These are phyloP conservation scores for Anguilla japonica DNA, from an alignment of 2,113 vertebrate species.

Conservation along the genomic window DNA sequence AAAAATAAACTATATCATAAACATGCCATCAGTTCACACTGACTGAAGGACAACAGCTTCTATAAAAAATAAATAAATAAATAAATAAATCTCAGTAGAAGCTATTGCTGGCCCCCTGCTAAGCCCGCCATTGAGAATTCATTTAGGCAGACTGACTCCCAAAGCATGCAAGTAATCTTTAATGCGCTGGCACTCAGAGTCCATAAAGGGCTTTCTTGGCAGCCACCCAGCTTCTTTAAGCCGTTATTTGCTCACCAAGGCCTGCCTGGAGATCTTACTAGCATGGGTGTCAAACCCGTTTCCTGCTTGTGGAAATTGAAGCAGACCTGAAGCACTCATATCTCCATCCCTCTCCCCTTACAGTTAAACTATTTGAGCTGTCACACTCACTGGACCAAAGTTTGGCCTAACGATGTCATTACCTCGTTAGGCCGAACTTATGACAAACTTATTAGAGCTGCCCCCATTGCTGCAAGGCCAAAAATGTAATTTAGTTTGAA, in stretches of 20 bases:
- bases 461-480: neutral
- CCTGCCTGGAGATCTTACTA: neutral
- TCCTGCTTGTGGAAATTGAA: neutral
- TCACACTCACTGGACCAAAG: neutral
- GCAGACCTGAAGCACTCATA: neutral
- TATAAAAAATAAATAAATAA: neutral
- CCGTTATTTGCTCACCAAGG: constrained; percentile 16
- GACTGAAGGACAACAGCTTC: neutral
- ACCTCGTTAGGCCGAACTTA: neutral
- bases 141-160: neutral
- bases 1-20: neutral
- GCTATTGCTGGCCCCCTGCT: neutral
- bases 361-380: neutral
- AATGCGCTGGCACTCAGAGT: constrained; percentile 19
- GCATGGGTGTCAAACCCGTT: neutral
- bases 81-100: constrained; percentile 14
- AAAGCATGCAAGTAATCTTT: constrained; percentile 16
- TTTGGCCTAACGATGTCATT: neutral
- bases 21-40: neutral
- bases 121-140: constrained; percentile 5
- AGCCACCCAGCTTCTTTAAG: neutral
- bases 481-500: neutral
- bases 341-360: neutral
- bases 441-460: neutral
- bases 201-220: constrained; percentile 14